phyloP scores from a whole-genome alignment of 2,888 invertebrate genomes.

The Sisyra terminalis region DNA sequence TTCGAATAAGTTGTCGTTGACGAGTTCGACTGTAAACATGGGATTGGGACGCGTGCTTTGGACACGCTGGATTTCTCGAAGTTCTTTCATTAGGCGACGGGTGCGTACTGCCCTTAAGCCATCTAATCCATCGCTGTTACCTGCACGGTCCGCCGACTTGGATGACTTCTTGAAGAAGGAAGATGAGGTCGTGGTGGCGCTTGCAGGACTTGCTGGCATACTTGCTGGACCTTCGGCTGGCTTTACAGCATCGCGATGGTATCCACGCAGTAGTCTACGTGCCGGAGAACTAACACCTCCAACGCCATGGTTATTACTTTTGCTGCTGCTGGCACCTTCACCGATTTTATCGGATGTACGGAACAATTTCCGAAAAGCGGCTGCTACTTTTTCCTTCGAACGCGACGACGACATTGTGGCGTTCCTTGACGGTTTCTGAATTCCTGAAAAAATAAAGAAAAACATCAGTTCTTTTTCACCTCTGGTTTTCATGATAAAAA shows the following conservation, averaged over 20 bases:
- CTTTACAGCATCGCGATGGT: slow-evolving; percentile 20
- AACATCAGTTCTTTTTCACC: no score
- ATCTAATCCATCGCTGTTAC: slow-evolving; percentile 19
- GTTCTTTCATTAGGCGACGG: slow-evolving; percentile 71
- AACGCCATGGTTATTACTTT: slow-evolving; percentile 9
- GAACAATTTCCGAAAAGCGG: slow-evolving; percentile 64
- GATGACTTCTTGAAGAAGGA: slow-evolving; percentile 25
- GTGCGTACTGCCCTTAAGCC: slow-evolving; percentile 49
- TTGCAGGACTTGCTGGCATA: slow-evolving; percentile 31
- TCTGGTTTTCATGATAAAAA: no score
- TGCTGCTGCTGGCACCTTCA: slow-evolving; percentile 29
- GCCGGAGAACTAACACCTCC: slow-evolving; percentile 25
- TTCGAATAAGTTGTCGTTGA: slow-evolving; percentile 75
- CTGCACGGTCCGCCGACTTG: slow-evolving; percentile 10
- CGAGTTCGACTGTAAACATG: slow-evolving; percentile 66
- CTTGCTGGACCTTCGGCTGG: slow-evolving; percentile 28
- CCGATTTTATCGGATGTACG: slow-evolving; percentile 51
- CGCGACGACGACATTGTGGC: slow-evolving; percentile 49
- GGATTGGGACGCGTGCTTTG: slow-evolving; percentile 54
- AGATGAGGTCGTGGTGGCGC: slow-evolving; percentile 20
- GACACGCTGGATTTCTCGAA: slow-evolving; percentile 59
- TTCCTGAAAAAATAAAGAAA: no score
- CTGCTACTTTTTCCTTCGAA: slow-evolving; percentile 66
- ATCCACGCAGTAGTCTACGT: slow-evolving; percentile 20
- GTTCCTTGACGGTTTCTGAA: no score